Percentiles rank a stretch among this genome's conserved stretches.
phyloP scores from a whole-genome alignment of 2,888 invertebrate species.

The Stenurella melanura region DNA sequence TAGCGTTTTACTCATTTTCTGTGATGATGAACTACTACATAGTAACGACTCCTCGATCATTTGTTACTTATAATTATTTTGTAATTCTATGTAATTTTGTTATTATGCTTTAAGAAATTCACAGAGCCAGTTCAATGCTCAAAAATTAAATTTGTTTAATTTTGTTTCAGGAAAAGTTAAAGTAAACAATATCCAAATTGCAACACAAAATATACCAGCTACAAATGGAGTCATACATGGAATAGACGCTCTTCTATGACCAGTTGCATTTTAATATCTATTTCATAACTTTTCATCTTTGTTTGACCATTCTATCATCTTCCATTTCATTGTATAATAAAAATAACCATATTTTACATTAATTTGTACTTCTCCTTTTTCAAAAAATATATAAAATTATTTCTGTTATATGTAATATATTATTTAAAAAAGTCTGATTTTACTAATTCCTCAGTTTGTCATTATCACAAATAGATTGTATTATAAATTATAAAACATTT shows the following conservation, averaged over 20 bases:
- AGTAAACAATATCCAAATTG: conserved; percentile 87
- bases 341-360: conserved; percentile 4
- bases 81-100: too few relatives aligned
- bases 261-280: not conserved
- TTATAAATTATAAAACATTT: conserved; percentile 25
- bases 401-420: conserved; percentile 15
- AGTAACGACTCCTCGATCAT: too few relatives aligned
- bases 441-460: conserved; percentile 16
- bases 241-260: conserved; percentile 81
- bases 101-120: too few relatives aligned
- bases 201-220: conserved; percentile 90
- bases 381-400: conserved; percentile 8
- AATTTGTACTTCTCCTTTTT: not conserved
- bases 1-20: too few relatives aligned
- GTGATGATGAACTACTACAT: too few relatives aligned
- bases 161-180: conserved; percentile 84
- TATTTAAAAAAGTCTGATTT: conserved; percentile 35
- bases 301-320: conserved; percentile 8
- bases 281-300: conserved; percentile 8
- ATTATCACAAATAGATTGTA: conserved; percentile 16
- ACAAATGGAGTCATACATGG: conserved; percentile 93
- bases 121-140: too few relatives aligned
- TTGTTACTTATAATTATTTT: too few relatives aligned
- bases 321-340: conserved; percentile 1
- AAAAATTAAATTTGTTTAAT: conserved; percentile 1